Evolutionary conservation across 2,113 vertebrate genomes (phyloP).

Genomic region (Setophaga coronata): DNA sequence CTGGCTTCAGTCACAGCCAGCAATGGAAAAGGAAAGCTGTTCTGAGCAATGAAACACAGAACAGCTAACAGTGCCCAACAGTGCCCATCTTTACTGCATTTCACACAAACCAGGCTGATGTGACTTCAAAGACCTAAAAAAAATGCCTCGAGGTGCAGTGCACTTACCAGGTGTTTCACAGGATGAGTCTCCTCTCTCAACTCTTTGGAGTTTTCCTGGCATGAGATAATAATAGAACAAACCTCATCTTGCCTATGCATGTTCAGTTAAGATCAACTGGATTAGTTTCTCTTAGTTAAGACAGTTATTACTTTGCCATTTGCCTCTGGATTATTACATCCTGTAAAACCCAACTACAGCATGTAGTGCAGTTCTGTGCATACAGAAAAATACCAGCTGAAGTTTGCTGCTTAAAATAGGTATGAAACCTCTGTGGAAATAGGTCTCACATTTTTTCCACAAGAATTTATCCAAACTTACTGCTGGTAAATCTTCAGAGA

Average conservation of each 20-base stretch:
- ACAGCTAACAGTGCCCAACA: background rate
- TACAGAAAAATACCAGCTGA: background rate
- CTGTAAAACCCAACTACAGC: background rate
- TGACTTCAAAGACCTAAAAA: background rate
- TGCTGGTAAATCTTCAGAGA: background rate
- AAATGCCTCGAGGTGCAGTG: background rate
- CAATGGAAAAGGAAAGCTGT: background rate
- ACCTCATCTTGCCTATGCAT: background rate
- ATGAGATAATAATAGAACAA: background rate
- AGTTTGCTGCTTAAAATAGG: background rate
- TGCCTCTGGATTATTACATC: background rate
- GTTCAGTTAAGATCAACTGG: background rate
- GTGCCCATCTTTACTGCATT: background rate
- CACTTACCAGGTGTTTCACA: background rate
- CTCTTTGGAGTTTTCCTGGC: background rate
- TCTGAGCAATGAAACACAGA: background rate
- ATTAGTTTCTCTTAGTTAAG: constrained; percentile 38
- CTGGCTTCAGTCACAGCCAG: background rate
- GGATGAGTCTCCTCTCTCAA: background rate
- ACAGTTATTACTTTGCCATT: background rate
- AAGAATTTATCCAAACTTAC: background rate
- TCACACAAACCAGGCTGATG: background rate
- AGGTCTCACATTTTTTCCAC: background rate
- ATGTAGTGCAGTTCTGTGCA: background rate
- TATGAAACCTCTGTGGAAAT: background rate